A percentile compares a stretch with the other conserved stretches of the same genome.
Evolutionary conservation across 2,888 invertebrate species (phyloP).

Genomic region (Tholera decimalis): DNA sequence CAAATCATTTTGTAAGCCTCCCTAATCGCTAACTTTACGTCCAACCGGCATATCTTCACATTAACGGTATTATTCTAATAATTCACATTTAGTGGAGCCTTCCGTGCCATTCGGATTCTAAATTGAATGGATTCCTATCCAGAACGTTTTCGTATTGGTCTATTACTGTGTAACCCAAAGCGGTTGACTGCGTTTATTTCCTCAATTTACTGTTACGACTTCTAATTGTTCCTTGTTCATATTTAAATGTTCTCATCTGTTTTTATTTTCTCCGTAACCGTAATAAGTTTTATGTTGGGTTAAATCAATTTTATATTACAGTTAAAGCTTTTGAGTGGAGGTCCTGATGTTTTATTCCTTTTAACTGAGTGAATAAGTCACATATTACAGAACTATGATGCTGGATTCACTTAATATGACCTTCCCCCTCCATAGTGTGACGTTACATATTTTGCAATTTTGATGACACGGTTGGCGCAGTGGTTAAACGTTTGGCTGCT

Average conservation of each 20-base stretch:
- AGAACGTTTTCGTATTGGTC: slow-evolving; percentile 53
- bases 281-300: background rate
- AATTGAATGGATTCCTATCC: slow-evolving; percentile 60
- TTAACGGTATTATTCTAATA: slow-evolving; percentile 19
- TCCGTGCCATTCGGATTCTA: slow-evolving; percentile 33
- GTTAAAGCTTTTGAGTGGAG: background rate
- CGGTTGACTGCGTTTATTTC: slow-evolving; percentile 49
- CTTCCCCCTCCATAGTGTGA: too few relatives aligned
- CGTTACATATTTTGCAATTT: too few relatives aligned
- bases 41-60: slow-evolving; percentile 1
- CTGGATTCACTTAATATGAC: too few relatives aligned
- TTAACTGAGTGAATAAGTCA: background rate
- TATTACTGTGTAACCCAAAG: slow-evolving; percentile 49
- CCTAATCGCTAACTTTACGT: background rate
- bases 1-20: background rate
- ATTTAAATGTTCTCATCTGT: slow-evolving; percentile 39
- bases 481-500: too few relatives aligned
- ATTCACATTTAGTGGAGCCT: slow-evolving; percentile 36
- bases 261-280: slow-evolving; percentile 21
- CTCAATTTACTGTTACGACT: slow-evolving; percentile 53
- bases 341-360: background rate
- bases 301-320: slow-evolving; percentile 1
- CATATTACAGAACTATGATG: background rate
- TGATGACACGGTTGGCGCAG: too few relatives aligned
- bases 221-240: slow-evolving; percentile 39